Conservation (phyloP, 2,113 vertebrate genomes). For the Seriola aureovittata region DNA sequence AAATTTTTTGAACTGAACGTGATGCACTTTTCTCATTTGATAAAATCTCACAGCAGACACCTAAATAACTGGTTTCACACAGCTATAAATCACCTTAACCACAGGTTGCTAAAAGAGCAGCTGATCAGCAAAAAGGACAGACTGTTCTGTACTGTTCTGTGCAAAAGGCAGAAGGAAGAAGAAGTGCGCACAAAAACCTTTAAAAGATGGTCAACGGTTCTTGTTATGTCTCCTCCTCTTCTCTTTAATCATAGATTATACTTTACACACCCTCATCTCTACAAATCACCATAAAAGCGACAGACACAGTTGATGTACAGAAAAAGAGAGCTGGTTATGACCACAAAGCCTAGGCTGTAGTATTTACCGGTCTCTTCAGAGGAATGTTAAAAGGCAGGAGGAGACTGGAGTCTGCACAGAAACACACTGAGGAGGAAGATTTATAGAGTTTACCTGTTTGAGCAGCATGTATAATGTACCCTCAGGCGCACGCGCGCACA, state of each 20-base stretch:
- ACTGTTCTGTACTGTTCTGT: conserved; percentile 9
- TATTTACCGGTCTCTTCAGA: conserved; percentile 47
- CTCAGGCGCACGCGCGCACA: background rate
- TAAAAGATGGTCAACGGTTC: background rate
- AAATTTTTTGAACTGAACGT: background rate
- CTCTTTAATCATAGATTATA: conserved; percentile 28
- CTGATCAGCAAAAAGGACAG: background rate
- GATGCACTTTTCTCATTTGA: background rate
- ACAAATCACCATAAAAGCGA: conserved; percentile 42
- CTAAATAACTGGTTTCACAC: background rate
- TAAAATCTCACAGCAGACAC: background rate
- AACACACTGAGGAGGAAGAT: conserved; percentile 40
- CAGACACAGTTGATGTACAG: conserved; percentile 18
- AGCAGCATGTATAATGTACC: conserved; percentile 3
- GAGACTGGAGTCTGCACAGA: conserved; percentile 40
- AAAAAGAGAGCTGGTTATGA: conserved; percentile 36
- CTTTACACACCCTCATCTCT: background rate
- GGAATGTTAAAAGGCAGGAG: conserved; percentile 66
- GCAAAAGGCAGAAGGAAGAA: conserved; percentile 5
- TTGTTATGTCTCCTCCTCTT: background rate
- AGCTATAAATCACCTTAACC: conserved; percentile 39
- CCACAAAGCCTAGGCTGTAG: conserved; percentile 25
- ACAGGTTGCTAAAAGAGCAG: conserved; percentile 13
- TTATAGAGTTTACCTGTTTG: conserved; percentile 60
- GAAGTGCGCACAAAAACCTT: conserved; percentile 27